Conservation (phyloP, 2,113 vertebrate genomes). For the Paralichthys olivaceus region DNA sequence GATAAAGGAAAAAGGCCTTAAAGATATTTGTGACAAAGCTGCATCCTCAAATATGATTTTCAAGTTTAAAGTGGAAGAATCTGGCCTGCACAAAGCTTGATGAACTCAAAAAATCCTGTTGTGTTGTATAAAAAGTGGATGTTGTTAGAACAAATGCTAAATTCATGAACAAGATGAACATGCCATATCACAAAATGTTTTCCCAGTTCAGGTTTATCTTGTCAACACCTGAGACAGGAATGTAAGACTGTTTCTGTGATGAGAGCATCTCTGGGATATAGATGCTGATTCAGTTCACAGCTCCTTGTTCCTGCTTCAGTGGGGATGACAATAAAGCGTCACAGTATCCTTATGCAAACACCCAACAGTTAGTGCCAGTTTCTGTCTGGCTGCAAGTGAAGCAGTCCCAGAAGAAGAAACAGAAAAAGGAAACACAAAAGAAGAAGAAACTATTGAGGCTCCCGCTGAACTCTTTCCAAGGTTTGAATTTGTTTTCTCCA, state of each 20-base stretch:
- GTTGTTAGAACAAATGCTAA: no score
- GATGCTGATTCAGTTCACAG: background rate
- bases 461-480: slow-evolving; percentile 3
- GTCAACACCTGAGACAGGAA: background rate
- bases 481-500: background rate
- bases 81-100: no score
- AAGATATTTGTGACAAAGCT: no score
- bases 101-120: no score
- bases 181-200: background rate
- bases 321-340: background rate
- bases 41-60: no score
- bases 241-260: background rate
- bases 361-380: background rate
- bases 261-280: background rate
- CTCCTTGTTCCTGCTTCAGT: background rate
- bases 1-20: no score
- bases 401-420: background rate
- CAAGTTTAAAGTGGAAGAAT: no score
- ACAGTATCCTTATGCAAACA: background rate
- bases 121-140: background rate
- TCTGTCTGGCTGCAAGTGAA: background rate
- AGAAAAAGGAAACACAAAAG: background rate
- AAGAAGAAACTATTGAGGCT: background rate
- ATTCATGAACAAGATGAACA: background rate
- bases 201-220: background rate